A percentile compares a stretch with the other conserved stretches of the same genome.
Conservation (phyloP, 2,888 invertebrate genomes). For the Tiliacea aurago region DNA sequence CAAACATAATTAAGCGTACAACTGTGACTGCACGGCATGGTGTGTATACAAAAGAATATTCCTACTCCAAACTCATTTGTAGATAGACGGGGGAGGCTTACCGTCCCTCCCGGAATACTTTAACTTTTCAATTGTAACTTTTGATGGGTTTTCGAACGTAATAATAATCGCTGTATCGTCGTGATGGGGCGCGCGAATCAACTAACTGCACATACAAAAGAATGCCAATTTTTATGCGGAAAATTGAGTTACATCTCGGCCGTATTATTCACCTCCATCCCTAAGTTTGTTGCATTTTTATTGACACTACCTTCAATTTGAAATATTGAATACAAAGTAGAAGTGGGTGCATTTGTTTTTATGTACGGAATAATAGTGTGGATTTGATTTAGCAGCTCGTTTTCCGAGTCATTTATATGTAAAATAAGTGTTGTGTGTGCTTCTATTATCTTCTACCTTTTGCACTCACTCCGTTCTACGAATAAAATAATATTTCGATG, state of each 20-base stretch:
- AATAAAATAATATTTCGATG: slow-evolving; percentile 29
- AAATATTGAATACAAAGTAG: slow-evolving; percentile 63
- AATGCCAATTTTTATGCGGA: slow-evolving; percentile 88
- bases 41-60: slow-evolving; percentile 87
- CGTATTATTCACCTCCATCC: slow-evolving; percentile 83
- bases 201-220: slow-evolving; percentile 85
- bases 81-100: slow-evolving; percentile 84
- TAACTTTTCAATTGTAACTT: slow-evolving; percentile 91
- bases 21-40: slow-evolving; percentile 72
- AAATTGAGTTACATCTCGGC: slow-evolving; percentile 87
- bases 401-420: slow-evolving; percentile 12
- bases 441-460: background rate
- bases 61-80: slow-evolving; percentile 87
- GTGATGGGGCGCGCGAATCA: slow-evolving; percentile 87
- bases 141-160: slow-evolving; percentile 91
- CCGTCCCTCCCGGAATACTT: slow-evolving; percentile 88
- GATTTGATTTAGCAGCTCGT: slow-evolving; percentile 41
- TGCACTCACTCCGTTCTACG: background rate
- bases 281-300: slow-evolving; percentile 78
- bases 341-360: slow-evolving; percentile 35
- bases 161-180: slow-evolving; percentile 89
- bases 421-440: background rate
- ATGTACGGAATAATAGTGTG: slow-evolving; percentile 20
- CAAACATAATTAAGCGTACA: slow-evolving; percentile 73
- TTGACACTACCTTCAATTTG: slow-evolving; percentile 72